Percentiles rank a stretch among this genome's conserved stretches.
phyloP scores from a whole-genome alignment of 1,140 invertebrate species.

The Luehdorfia chinensis region DNA sequence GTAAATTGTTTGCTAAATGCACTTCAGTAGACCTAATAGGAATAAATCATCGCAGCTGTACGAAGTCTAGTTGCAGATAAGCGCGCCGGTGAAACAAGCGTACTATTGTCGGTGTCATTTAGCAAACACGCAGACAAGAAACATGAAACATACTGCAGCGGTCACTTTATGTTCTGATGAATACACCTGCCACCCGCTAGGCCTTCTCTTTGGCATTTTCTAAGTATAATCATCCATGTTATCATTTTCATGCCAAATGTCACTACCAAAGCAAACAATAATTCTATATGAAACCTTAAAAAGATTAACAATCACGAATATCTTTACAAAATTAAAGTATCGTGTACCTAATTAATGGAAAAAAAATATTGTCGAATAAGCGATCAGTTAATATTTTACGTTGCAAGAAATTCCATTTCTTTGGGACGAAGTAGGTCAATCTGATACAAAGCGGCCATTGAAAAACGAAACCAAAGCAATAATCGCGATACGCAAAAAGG shows the following conservation, averaged over 20 bases:
- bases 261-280: too few species aligned
- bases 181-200: constrained; percentile 21
- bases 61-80: constrained; percentile 58
- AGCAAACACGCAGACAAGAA: constrained; percentile 48
- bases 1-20: neutral
- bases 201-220: neutral
- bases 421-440: constrained; percentile 62
- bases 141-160: constrained; percentile 41
- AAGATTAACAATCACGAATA: too few species aligned
- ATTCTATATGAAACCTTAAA: too few species aligned
- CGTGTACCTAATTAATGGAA: constrained; percentile 14
- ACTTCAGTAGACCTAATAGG: constrained; percentile 42
- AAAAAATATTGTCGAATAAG: constrained; percentile 29
- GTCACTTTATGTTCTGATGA: constrained; percentile 18
- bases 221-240: too few species aligned
- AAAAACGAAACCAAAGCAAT: constrained; percentile 69
- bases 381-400: constrained; percentile 37
- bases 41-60: constrained; percentile 64
- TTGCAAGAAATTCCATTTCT: constrained; percentile 58
- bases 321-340: constrained; percentile 8
- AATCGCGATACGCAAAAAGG: constrained; percentile 53
- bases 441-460: constrained; percentile 69
- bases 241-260: too few species aligned
- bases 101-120: constrained; percentile 43
- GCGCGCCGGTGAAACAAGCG: constrained; percentile 54